phyloP scores from a whole-genome alignment of 2,888 invertebrate species.

The Micoletzkya japonica region DNA sequence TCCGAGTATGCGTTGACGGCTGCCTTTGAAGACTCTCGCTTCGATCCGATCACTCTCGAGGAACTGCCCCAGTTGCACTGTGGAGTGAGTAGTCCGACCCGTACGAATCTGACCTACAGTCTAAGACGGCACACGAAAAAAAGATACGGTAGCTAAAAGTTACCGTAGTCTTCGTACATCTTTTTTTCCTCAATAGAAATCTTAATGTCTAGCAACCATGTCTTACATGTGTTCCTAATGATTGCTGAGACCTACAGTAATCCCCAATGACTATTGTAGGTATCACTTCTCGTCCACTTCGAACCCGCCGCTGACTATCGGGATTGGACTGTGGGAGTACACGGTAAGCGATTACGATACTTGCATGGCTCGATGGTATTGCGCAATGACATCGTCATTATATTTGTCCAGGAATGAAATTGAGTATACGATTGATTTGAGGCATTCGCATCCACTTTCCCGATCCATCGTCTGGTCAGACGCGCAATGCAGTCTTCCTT shows the following conservation, averaged over 20 bases:
- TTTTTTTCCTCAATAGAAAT: slow-evolving; percentile 72
- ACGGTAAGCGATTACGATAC: slow-evolving; percentile 13
- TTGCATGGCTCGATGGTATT: too few relatives aligned
- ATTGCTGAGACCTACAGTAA: too few relatives aligned
- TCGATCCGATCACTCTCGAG: slow-evolving; percentile 88
- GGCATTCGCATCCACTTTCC: slow-evolving; percentile 99
- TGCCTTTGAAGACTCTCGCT: slow-evolving; percentile 94
- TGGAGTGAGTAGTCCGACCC: too few relatives aligned
- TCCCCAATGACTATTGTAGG: too few relatives aligned
- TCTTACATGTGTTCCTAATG: too few relatives aligned
- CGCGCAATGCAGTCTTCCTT: slow-evolving; percentile 92
- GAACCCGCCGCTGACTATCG: slow-evolving; percentile 91
- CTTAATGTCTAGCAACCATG: too few relatives aligned
- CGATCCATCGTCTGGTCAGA: slow-evolving; percentile 76
- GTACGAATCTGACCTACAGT: too few relatives aligned
- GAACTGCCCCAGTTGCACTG: slow-evolving; percentile 78
- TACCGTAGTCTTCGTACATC: too few relatives aligned
- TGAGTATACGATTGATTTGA: slow-evolving; percentile 65
- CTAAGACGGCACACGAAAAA: too few relatives aligned
- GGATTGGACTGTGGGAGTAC: slow-evolving; percentile 83
- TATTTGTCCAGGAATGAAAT: too few relatives aligned
- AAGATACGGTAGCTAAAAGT: neutral
- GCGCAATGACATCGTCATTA: too few relatives aligned
- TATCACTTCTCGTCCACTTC: slow-evolving; percentile 92
- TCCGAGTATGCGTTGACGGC: slow-evolving; percentile 58